A percentile compares a stretch with the other conserved stretches of the same genome.
Conservation (phyloP, 2,888 invertebrate genomes). For the Ferdinandea cuprea region DNA sequence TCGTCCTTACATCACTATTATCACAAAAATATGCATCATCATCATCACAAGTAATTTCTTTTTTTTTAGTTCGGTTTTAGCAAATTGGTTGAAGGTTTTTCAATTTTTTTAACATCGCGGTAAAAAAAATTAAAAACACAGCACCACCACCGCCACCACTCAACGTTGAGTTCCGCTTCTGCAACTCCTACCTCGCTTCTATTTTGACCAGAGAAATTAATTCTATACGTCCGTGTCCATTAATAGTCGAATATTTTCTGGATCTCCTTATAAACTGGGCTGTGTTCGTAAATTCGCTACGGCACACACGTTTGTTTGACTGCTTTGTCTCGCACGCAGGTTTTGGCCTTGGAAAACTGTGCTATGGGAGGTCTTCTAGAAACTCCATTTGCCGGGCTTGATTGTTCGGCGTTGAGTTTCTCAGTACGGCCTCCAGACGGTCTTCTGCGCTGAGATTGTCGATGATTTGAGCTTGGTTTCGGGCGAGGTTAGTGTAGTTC, state of each 20-base stretch:
- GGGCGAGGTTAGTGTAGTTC: constrained; percentile 75
- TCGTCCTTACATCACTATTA: constrained; percentile 64
- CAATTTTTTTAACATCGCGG: constrained; percentile 65
- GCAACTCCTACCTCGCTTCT: neutral
- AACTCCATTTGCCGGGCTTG: constrained; percentile 61
- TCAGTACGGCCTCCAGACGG: constrained; percentile 90
- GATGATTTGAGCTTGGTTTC: constrained; percentile 85
- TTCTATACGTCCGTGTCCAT: constrained; percentile 20
- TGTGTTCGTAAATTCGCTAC: constrained; percentile 37
- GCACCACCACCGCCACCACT: constrained; percentile 23
- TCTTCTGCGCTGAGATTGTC: constrained; percentile 85
- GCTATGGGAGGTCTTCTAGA: constrained; percentile 36
- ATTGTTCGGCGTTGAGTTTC: constrained; percentile 39
- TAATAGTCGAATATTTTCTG: constrained; percentile 45
- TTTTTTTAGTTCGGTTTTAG: constrained; percentile 16
- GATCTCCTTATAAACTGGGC: constrained; percentile 42
- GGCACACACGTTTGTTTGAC: constrained; percentile 12
- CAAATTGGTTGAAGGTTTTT: constrained; percentile 53
- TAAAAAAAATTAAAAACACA: constrained; percentile 67
- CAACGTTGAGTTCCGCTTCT: neutral
- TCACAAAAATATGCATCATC: constrained; percentile 63
- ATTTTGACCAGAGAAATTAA: constrained; percentile 3
- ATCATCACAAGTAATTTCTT: constrained; percentile 57
- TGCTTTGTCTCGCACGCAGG: constrained; percentile 5
- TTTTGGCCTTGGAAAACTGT: constrained; percentile 35